Base-by-base conservation (phyloP, 2,888 invertebrate species). In the Drosophila rellima region DNA sequence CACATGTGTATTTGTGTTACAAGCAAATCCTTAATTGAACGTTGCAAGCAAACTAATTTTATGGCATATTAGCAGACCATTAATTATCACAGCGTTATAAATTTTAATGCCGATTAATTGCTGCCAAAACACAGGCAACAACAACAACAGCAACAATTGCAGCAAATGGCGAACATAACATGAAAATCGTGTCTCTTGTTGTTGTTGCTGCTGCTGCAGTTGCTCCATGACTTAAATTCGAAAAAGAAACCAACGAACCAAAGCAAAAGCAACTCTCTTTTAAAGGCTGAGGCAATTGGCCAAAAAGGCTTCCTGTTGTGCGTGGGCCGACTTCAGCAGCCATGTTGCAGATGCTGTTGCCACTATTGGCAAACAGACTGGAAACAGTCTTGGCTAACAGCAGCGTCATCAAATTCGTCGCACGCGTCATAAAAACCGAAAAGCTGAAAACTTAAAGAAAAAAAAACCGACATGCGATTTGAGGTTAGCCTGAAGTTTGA, bases 31-130 rank as follows among this genome's bases (percentile, higher is more conserved):
- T 87, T 85, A 87, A 85, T 89, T 85, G 85, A 85, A 89, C 87
- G 70, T 69, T 86, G 87, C 79, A 70, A 70, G 74, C 86, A 66
- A 86, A 83, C 83, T 83, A 83, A 83, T 83, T 83, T 83, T 83
- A 85, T 83, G 83, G 83, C 85, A 83, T 88, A 84, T 85, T 85
- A 85, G 87, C 73, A 77, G 84, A 72, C 85, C 85, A 85, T 85
- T 85, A 85, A 85, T 85, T 85, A 85, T 85, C 79, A 59, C 61
- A 60, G 61, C 67, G 85, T 74, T 85, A 85, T 85, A 85, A 85
- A 85, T 88, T 88, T 88, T 86, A 85, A 85, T 87, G 79, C 73
- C 85, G 85, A 85, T 85, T 85, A 85, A 85, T 85, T 85, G 85
- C 89, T 85, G 85, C 85, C 89, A 85, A 88, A 88, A 84, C 78